Evolutionary conservation across 2,113 vertebrate species (phyloP).

Genomic region (Mobula hypostoma): DNA sequence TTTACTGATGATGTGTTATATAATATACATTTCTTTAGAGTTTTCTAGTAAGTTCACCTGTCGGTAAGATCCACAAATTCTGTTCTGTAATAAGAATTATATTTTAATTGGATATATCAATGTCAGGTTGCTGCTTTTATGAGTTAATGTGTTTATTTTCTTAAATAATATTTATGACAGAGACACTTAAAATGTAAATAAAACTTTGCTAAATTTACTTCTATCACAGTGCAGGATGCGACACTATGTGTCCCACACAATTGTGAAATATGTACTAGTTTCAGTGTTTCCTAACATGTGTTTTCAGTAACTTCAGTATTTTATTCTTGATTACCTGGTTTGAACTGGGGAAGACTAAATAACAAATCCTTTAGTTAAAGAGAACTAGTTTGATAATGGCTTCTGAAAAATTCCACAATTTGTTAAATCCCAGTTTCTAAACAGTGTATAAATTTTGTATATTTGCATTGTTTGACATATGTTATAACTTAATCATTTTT

Average conservation of each 20-base stretch:
- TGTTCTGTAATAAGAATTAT: not conserved
- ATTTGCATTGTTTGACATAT: not conserved
- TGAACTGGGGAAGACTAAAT: not conserved
- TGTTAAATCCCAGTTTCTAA: not conserved
- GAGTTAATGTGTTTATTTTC: not conserved
- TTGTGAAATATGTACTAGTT: not conserved
- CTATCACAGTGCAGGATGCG: not conserved
- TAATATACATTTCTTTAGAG: no score
- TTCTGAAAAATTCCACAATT: not conserved
- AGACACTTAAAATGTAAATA: not conserved
- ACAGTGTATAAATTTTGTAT: not conserved
- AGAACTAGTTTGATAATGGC: not conserved
- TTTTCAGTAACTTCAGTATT: not conserved
- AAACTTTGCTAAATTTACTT: not conserved
- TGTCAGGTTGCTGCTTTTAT: not conserved
- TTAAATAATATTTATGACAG: not conserved
- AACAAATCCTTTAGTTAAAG: not conserved
- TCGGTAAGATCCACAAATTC: not conserved
- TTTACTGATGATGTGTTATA: no score
- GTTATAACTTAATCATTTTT: constrained; percentile 34
- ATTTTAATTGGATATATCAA: not conserved
- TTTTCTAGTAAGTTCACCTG: no score
- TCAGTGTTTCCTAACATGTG: not conserved
- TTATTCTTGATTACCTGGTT: not conserved
- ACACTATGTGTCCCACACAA: not conserved